Evolutionary conservation across 2,797 vertebrate species (phyloP).

Genomic region (Pseudochaenichthys georgianus): DNA sequence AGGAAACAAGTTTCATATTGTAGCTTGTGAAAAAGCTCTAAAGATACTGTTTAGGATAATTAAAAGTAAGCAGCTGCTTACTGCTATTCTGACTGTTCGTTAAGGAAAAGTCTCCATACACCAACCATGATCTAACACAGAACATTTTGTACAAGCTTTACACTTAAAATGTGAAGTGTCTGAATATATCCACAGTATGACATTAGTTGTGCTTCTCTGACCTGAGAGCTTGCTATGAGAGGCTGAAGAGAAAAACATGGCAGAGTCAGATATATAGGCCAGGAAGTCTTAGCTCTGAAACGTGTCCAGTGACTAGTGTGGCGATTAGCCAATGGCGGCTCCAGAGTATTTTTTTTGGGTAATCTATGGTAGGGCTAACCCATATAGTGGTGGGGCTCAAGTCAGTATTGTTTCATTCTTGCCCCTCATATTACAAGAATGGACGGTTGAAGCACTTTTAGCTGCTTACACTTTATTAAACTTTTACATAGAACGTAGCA

Average conservation of each 20-base stretch:
- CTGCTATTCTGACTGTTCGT: conserved; percentile 16
- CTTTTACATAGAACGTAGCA: no score
- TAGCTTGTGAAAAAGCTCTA: conserved; percentile 41
- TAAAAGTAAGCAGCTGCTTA: conserved; percentile 41
- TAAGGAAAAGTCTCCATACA: background rate
- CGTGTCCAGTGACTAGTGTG: conserved; percentile 48
- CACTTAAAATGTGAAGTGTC: conserved; percentile 28
- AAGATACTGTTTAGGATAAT: conserved; percentile 46
- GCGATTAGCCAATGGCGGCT: conserved; percentile 39
- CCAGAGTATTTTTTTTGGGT: no score
- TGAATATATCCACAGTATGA: conserved; percentile 24
- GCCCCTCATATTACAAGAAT: no score
- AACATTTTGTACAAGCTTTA: background rate
- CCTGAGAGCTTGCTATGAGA: conserved; percentile 35
- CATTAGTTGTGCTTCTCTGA: conserved; percentile 48
- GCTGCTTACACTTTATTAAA: no score
- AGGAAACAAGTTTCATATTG: conserved; percentile 36
- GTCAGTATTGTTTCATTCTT: no score
- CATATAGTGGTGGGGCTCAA: no score
- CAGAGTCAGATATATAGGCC: conserved; percentile 50
- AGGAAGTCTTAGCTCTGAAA: conserved; percentile 57
- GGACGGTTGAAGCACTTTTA: no score
- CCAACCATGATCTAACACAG: conserved; percentile 21
- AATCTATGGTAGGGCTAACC: no score
- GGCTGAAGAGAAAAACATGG: conserved; percentile 49